A percentile compares a stretch with the other conserved stretches of the same genome.
Evolutionary conservation across 2,797 vertebrate species (phyloP).

Genomic region (Phrynocephalus forsythii): DNA sequence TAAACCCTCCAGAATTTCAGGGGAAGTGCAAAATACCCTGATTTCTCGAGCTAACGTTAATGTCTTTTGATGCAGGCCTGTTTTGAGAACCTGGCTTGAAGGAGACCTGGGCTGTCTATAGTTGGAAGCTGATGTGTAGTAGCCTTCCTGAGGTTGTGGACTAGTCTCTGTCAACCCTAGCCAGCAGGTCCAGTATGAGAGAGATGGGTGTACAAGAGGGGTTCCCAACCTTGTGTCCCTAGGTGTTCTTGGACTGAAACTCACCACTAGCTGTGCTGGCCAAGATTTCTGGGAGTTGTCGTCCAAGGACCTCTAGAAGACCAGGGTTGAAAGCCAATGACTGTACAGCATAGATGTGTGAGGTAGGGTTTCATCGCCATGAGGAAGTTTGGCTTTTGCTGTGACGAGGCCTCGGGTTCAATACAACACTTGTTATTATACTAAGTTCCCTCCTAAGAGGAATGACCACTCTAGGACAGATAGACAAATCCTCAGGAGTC

Average conservation of each 20-base stretch:
- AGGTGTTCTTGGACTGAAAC: too few relatives aligned
- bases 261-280: too few relatives aligned
- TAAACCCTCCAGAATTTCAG: background rate
- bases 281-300: too few relatives aligned
- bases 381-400: background rate
- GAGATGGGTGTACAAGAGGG: too few relatives aligned
- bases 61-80: too few relatives aligned
- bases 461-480: background rate
- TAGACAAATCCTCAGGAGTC: too few relatives aligned
- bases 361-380: background rate
- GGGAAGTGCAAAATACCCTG: background rate
- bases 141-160: background rate
- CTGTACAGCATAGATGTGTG: too few relatives aligned
- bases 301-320: too few relatives aligned
- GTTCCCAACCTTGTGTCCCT: too few relatives aligned
- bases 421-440: background rate
- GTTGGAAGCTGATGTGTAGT: background rate
- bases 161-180: background rate
- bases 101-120: background rate
- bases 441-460: background rate
- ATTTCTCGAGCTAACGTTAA: too few relatives aligned
- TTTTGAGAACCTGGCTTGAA: too few relatives aligned
- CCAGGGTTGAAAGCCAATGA: too few relatives aligned
- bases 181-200: background rate
- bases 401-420: background rate